Conservation (phyloP, 2,797 vertebrate species). For the Rhabdophis nuchalis region DNA sequence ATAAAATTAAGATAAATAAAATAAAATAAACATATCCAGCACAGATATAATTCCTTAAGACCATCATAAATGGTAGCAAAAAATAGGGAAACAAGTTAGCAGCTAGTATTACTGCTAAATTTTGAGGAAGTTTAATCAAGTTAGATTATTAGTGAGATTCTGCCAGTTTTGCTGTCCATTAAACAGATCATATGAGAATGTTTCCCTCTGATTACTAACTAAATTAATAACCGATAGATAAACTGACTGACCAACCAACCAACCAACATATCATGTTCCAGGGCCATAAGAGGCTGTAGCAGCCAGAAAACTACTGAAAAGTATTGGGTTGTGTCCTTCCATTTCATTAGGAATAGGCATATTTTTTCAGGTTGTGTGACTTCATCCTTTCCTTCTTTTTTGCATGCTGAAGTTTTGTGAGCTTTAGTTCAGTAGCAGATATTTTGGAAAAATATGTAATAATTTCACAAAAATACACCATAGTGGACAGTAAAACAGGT, state of each 20-base stretch:
- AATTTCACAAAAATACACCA: not conserved
- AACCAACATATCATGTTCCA: not conserved
- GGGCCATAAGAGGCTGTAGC: not conserved
- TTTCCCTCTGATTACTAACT: not conserved
- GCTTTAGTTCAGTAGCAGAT: not conserved
- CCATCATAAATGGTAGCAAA: not conserved
- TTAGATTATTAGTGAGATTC: not conserved
- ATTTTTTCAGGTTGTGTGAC: not conserved
- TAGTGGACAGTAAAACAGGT: not conserved
- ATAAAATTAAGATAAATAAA: not conserved
- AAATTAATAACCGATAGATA: not conserved
- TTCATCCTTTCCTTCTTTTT: not conserved
- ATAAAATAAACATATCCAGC: not conserved
- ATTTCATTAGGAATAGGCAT: not conserved
- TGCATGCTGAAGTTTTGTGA: not conserved
- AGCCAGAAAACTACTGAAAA: not conserved
- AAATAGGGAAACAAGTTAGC: not conserved
- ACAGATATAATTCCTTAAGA: not conserved
- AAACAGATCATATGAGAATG: not conserved
- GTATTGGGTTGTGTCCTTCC: not conserved
- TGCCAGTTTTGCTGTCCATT: not conserved
- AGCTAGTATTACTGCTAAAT: not conserved
- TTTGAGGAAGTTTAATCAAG: not conserved
- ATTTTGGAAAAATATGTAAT: not conserved
- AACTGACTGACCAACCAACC: no score